phyloP scores from a whole-genome alignment of 2,797 vertebrate species.

The Cossypha dichroa region DNA sequence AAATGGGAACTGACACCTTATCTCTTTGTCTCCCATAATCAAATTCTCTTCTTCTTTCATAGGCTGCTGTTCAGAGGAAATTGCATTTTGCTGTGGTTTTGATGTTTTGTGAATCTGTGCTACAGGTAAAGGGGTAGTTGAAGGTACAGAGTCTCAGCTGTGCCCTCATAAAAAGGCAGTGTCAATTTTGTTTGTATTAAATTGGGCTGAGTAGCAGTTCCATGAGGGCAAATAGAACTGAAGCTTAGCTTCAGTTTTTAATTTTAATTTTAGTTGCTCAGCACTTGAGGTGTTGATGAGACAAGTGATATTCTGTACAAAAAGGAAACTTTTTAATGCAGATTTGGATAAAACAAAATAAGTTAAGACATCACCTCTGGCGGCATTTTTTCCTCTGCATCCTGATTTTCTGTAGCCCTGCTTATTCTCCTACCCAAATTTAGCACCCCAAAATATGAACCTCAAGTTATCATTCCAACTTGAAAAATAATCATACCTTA shows the following conservation, averaged over 20 bases:
- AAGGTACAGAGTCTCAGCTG: not conserved
- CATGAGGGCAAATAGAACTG: not conserved
- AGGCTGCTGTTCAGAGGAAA: not conserved
- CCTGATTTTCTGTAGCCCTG: not conserved
- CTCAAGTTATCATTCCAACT: not conserved
- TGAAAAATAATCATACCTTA: not conserved
- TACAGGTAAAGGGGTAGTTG: not conserved
- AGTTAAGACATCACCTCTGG: not conserved
- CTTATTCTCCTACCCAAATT: not conserved
- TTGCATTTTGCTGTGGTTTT: constrained; percentile 6
- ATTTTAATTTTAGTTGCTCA: not conserved
- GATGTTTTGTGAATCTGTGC: not conserved
- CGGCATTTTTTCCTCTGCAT: not conserved
- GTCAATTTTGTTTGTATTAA: not conserved
- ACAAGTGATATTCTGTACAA: not conserved
- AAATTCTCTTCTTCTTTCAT: constrained; percentile 25
- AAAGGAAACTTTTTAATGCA: not conserved
- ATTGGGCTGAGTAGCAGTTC: not conserved
- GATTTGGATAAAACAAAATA: not conserved
- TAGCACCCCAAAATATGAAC: not conserved
- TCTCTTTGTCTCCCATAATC: constrained; percentile 19
- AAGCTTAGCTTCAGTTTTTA: not conserved
- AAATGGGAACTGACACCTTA: constrained; percentile 40
- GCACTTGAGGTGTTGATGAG: not conserved
- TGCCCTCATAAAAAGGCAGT: not conserved